Conservation (phyloP, 2,888 invertebrate genomes). For the Nephrotoma guestfalica region DNA sequence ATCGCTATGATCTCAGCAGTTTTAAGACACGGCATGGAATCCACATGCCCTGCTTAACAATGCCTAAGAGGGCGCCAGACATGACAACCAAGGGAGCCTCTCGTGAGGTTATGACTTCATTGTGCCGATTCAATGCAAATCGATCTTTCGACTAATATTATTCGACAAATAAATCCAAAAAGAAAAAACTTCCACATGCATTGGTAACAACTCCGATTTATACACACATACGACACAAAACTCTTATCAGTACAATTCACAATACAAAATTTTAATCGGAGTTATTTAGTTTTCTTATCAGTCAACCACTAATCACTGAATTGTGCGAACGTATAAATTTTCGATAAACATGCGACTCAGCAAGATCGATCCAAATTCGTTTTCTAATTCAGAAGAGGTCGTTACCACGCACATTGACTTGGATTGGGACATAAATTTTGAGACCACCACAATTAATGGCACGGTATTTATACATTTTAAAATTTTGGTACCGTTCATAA, state of each 20-base stretch:
- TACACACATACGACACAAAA: not conserved
- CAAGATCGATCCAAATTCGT: conserved; percentile 68
- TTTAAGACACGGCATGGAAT: no score
- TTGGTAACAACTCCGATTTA: not conserved
- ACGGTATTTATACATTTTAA: conserved; percentile 45
- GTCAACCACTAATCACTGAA: not conserved
- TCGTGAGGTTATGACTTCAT: no score
- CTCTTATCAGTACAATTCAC: not conserved
- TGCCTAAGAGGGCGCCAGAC: no score
- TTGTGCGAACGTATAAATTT: not conserved
- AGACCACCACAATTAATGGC: conserved; percentile 51
- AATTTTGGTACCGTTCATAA: conserved; percentile 35
- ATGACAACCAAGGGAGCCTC: no score
- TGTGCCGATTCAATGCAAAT: no score
- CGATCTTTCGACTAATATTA: no score
- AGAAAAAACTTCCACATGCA: no score
- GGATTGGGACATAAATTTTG: conserved; percentile 55
- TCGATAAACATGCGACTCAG: conserved; percentile 37
- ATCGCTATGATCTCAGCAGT: no score
- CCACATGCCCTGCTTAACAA: no score
- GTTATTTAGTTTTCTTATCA: not conserved
- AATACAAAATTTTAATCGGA: not conserved
- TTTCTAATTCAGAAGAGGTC: conserved; percentile 58
- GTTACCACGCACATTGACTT: conserved; percentile 49
- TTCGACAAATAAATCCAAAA: no score